Base-by-base conservation (phyloP, 2,888 invertebrate genomes). In the Siphlonurus alternatus region DNA sequence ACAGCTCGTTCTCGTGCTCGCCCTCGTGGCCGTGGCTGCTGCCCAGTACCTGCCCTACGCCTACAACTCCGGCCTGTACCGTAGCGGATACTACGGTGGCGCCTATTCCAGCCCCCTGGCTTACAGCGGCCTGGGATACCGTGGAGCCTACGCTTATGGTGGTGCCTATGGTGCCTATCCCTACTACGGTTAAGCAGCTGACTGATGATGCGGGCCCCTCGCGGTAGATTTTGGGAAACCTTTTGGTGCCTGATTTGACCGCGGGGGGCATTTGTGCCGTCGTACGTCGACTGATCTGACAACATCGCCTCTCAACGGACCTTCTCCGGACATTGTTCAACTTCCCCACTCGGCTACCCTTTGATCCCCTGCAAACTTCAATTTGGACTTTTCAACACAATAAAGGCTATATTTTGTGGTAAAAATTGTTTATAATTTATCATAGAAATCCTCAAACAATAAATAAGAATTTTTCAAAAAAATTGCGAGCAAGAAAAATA, bases 1-100 rank as follows among this genome's bases (percentile, higher is more conserved):
- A 51, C 5, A 10, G 56, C n/a, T 56, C 19, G 22, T 56, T 56
- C 10, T 51, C 53, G 56, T 56, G 5, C 56, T 56, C 22, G 56
- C 56, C 56, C 56, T 56, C 22, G 56, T 56, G 56, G 56, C 56
- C 56, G 56, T 56, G 56, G 56, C 56, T 56, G 56, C 56, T 56
- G 56, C 56, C 56, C 56, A 56, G n/a, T 56, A 56, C 56, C 38
- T 38, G 5, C 38, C 38, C 38, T 56, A 56, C 56, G 38, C 38
- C 38, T 38, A 38, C 38, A 38, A 38, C 38, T 5, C 56, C 56
- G 56, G 56, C 7, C 5, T 20, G 15, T 5, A 10, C 20, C 38
- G 38, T 38, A 56, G 56, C 56, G 19, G 19, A 56, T 56, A 56
- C 56, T n/a, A 20, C n/a, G 38, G 38, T 38, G 38, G 38, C 38